Evolutionary conservation across 2,113 vertebrate species (phyloP).

Genomic region (Anas platyrhynchos): DNA sequence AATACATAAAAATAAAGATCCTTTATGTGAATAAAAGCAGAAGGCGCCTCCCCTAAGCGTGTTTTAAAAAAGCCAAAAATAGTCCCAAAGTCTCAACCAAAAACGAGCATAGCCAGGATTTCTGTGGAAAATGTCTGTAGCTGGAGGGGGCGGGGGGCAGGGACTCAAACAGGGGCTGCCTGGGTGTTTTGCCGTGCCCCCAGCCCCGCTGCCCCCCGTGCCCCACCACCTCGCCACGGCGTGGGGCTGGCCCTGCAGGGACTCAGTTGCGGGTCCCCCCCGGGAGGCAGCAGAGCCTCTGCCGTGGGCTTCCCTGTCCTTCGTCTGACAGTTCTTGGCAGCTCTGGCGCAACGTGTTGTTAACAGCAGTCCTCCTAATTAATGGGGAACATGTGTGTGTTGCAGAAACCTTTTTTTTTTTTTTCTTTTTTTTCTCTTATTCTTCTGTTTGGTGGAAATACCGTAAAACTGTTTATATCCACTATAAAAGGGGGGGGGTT

Average conservation of each 20-base stretch:
- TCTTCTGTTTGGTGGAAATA: conserved; percentile 60
- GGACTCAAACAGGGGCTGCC: background rate
- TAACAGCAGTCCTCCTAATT: conserved; percentile 73
- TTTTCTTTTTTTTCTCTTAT: background rate
- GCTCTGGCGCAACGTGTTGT: conserved; percentile 70
- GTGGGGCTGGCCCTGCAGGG: background rate
- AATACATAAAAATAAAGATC: conserved; percentile 48
- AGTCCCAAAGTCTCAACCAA: conserved; percentile 56
- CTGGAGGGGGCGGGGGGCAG: background rate
- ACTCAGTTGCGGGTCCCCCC: background rate
- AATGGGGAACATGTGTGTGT: conserved; percentile 74
- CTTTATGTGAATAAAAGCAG: conserved; percentile 40
- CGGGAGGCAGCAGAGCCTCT: conserved; percentile 4
- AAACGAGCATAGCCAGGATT: conserved; percentile 36
- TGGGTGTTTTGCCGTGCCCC: background rate
- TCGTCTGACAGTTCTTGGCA: conserved; percentile 70
- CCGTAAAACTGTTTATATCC: conserved; percentile 66
- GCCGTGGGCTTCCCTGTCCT: conserved; percentile 68
- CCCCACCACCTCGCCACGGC: too few relatives aligned
- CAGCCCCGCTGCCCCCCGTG: background rate
- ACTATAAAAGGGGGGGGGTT: conserved; percentile 14
- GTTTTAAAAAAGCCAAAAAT: conserved; percentile 61
- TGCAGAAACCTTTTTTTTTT: conserved; percentile 36
- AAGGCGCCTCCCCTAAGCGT: background rate
- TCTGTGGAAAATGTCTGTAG: conserved; percentile 65